These are phyloP conservation scores for Synchiropus splendidus DNA, from an alignment of 2,113 vertebrate species.

Conservation along the genomic window DNA sequence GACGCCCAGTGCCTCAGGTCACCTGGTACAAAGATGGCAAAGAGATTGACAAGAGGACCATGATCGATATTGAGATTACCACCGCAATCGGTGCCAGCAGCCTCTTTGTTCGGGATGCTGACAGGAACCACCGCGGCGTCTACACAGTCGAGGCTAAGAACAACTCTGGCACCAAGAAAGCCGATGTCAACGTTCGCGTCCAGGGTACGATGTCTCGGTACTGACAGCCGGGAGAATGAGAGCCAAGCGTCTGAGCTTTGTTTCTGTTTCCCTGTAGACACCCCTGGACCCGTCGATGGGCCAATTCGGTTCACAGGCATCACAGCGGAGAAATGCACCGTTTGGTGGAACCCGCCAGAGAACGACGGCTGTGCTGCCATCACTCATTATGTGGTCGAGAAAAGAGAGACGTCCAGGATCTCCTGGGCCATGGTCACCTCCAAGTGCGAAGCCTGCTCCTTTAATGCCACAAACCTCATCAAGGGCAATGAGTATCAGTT, in stretches of 20 bases:
- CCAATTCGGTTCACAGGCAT: conserved; percentile 94
- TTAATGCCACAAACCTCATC: conserved; percentile 83
- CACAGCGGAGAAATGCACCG: conserved; percentile 84
- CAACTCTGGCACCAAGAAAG: conserved; percentile 77
- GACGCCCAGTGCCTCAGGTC: conserved; percentile 87
- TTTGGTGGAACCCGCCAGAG: conserved; percentile 94
- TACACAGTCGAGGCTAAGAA: conserved; percentile 94
- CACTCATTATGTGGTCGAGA: conserved; percentile 89
- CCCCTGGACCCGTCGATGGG: conserved; percentile 87
- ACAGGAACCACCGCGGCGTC: conserved; percentile 84
- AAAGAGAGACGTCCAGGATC: conserved; percentile 93
- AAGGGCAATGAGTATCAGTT: conserved; percentile 98
- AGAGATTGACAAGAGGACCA: conserved; percentile 82
- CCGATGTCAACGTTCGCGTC: conserved; percentile 85
- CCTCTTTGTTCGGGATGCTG: conserved; percentile 83
- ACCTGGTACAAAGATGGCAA: conserved; percentile 89
- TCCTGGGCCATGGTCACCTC: conserved; percentile 89
- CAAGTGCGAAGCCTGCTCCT: conserved; percentile 88
- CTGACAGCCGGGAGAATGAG: no score
- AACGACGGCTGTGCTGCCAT: conserved; percentile 89
- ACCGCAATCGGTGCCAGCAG: conserved; percentile 81
- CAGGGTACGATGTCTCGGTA: conserved; percentile 70
- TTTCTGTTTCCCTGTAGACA: conserved; percentile 63
- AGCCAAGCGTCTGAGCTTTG: neutral
- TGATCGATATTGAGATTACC: conserved; percentile 79